Conservation (phyloP, 2,113 vertebrate species). For the Deroptyus accipitrinus region DNA sequence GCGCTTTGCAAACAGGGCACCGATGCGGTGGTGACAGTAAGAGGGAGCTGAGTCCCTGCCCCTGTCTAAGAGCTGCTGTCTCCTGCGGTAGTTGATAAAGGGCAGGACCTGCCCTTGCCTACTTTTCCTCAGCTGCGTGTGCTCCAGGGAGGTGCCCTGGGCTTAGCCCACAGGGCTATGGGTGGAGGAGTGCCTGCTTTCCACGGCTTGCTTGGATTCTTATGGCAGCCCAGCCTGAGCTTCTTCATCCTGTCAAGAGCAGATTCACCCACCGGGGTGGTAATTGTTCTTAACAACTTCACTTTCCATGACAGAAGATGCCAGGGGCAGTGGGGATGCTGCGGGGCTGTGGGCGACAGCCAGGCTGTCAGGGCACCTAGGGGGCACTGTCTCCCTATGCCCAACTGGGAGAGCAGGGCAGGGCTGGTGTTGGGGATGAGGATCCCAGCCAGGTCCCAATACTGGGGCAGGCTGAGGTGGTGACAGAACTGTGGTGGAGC, state of each 20-base stretch:
- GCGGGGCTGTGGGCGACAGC: neutral
- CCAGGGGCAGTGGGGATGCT: neutral
- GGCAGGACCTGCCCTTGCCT: neutral
- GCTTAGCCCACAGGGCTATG: fast-evolving
- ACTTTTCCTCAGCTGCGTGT: fast-evolving
- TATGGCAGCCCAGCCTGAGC: neutral
- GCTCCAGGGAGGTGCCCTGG: neutral
- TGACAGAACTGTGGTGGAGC: neutral
- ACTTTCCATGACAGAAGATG: neutral
- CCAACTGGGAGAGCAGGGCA: neutral
- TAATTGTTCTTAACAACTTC: neutral
- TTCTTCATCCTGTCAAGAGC: neutral
- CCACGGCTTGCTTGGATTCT: fast-evolving
- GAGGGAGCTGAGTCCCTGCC: neutral
- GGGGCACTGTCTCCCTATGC: fast-evolving
- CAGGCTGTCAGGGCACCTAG: neutral
- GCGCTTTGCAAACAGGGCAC: neutral
- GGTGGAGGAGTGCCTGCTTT: neutral
- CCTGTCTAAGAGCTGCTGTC: neutral
- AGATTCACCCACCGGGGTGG: neutral
- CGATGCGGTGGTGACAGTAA: fast-evolving
- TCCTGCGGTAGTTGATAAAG: neutral
- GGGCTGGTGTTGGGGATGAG: neutral
- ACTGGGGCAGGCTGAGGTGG: neutral
- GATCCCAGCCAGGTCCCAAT: neutral